These are phyloP conservation scores for Dusona sp. DNA, from an alignment of 2,888 invertebrate species.

Conservation along the genomic window DNA sequence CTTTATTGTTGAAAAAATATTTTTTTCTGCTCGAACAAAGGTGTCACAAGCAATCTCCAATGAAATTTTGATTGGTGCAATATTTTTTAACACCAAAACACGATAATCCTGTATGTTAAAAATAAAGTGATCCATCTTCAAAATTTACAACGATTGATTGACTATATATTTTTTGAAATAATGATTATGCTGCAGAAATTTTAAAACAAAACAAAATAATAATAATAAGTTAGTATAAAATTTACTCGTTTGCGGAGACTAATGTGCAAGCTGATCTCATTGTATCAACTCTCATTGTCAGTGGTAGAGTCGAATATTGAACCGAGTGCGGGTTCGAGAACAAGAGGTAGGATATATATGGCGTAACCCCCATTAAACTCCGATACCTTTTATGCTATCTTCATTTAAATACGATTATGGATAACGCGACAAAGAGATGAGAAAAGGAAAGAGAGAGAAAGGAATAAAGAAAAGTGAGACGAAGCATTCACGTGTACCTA, in stretches of 20 bases:
- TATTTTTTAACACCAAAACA: not conserved
- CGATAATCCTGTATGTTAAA: not conserved
- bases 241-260: slow-evolving; percentile 23
- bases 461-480: slow-evolving; percentile 59
- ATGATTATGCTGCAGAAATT: not conserved
- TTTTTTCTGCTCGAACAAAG: not conserved
- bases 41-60: not conserved
- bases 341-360: slow-evolving; percentile 58
- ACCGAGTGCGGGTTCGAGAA: slow-evolving; percentile 49
- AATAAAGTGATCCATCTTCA: not conserved
- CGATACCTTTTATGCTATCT: slow-evolving; percentile 82
- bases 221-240: not conserved
- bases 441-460: slow-evolving; percentile 34
- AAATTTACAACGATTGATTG: not conserved
- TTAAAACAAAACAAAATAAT: not conserved
- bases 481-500: slow-evolving; percentile 69
- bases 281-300: slow-evolving; percentile 21
- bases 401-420: slow-evolving; percentile 85
- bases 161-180: not conserved
- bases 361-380: slow-evolving; percentile 79
- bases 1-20: not conserved
- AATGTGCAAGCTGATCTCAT: slow-evolving; percentile 28
- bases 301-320: slow-evolving; percentile 49
- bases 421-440: slow-evolving; percentile 77
- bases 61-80: not conserved